phyloP scores from a whole-genome alignment of 2,113 vertebrate species.

The Thoracochromis brauschi region DNA sequence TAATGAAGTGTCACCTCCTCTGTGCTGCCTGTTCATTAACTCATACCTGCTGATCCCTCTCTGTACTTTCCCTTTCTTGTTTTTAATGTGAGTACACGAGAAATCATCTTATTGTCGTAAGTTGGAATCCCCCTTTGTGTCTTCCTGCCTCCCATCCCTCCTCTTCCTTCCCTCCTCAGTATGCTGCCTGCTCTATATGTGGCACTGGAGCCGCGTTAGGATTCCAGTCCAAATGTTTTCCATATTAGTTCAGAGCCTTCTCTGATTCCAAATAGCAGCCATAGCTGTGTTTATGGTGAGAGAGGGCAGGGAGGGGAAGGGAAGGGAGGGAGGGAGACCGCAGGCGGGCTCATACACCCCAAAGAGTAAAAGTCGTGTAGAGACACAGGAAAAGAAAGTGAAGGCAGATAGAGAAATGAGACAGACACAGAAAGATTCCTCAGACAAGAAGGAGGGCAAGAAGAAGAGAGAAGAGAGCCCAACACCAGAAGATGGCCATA shows the following conservation, averaged over 20 bases:
- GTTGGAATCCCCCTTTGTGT: conserved; percentile 78
- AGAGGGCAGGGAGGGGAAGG: conserved; percentile 47
- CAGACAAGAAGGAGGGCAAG: conserved; percentile 51
- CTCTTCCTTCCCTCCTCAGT: conserved; percentile 45
- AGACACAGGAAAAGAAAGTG: conserved; percentile 1
- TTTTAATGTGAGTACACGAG: neutral
- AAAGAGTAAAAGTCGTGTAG: conserved; percentile 42
- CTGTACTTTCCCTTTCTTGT: conserved; percentile 4
- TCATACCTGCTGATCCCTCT: conserved; percentile 13
- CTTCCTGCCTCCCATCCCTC: conserved; percentile 53
- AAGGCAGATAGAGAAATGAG: conserved; percentile 51
- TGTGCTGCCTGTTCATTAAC: conserved; percentile 36
- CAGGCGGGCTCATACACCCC: conserved; percentile 28
- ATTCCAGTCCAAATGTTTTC: conserved; percentile 88
- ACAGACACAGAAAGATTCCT: conserved; percentile 45
- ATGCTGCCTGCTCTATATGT: conserved; percentile 75
- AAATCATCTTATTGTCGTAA: conserved; percentile 65
- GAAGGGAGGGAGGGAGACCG: conserved; percentile 21
- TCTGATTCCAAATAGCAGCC: conserved; percentile 76
- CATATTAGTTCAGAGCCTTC: conserved; percentile 93
- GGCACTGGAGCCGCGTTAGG: conserved; percentile 74
- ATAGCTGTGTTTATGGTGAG: conserved; percentile 57
- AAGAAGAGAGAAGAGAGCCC: conserved; percentile 53
- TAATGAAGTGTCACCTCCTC: conserved; percentile 41
- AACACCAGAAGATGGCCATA: conserved; percentile 69